Evolutionary conservation across 2,888 invertebrate genomes (phyloP).

Genomic region (Phalera bucephala): DNA sequence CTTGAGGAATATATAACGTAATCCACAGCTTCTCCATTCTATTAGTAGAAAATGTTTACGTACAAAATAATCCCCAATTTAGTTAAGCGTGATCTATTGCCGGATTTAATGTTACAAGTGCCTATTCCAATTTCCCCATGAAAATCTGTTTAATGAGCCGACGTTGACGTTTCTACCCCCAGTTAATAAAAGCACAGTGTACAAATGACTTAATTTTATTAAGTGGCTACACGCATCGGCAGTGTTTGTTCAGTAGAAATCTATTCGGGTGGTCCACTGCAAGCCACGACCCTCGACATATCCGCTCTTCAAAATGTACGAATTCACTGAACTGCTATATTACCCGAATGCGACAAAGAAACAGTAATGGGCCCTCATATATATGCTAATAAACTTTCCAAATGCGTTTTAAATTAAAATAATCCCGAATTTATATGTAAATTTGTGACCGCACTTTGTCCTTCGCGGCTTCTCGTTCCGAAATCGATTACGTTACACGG

Average conservation of each 20-base stretch:
- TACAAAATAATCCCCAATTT: conserved; percentile 17
- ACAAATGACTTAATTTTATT: conserved; percentile 79
- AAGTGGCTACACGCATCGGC: conserved; percentile 63
- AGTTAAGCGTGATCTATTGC: conserved; percentile 32
- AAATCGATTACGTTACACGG: conserved; percentile 78
- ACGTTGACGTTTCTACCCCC: conserved; percentile 51
- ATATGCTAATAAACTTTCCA: conserved; percentile 76
- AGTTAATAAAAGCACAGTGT: conserved; percentile 62
- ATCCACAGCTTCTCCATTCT: conserved; percentile 2
- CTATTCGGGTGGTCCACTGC: conserved; percentile 14
- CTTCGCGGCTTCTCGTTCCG: conserved; percentile 72
- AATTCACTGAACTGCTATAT: conserved; percentile 68
- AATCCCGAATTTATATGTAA: conserved; percentile 80
- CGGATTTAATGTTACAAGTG: conserved; percentile 30
- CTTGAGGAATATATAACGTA: background rate
- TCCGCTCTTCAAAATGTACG: conserved; percentile 42
- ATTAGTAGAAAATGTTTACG: conserved; percentile 15
- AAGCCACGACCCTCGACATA: conserved; percentile 33
- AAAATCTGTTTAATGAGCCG: conserved; percentile 51
- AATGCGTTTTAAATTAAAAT: conserved; percentile 81
- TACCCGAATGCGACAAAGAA: conserved; percentile 66
- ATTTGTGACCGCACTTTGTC: conserved; percentile 77
- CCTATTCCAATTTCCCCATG: conserved; percentile 43
- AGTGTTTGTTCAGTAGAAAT: conserved; percentile 54
- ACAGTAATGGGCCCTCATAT: conserved; percentile 70